phyloP scores from a whole-genome alignment of 2,888 invertebrate species.

The Amblyteles armatorius region DNA sequence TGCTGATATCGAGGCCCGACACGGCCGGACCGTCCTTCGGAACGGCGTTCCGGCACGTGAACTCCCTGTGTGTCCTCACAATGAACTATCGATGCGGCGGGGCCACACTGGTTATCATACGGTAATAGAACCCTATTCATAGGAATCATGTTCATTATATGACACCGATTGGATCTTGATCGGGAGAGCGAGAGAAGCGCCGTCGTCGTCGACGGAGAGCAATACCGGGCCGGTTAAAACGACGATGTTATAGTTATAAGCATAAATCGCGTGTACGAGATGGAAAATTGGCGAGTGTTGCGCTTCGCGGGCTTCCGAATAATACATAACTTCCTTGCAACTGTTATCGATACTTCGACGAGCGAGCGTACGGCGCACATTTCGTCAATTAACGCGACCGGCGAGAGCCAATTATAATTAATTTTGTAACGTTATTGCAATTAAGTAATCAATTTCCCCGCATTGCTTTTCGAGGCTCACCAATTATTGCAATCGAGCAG shows the following conservation, averaged over 20 bases:
- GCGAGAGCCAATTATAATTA: constrained; percentile 24
- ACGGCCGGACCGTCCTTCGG: constrained; percentile 72
- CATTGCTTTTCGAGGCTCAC: not conserved
- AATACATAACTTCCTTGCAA: not conserved
- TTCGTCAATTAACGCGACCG: constrained; percentile 35
- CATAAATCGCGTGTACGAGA: constrained; percentile 7
- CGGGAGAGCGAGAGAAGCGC: not conserved
- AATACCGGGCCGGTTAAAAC: not conserved
- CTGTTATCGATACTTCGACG: constrained; percentile 2
- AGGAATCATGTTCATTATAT: constrained; percentile 68
- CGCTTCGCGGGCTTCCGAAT: not conserved
- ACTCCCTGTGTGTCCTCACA: constrained; percentile 66
- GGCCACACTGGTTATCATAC: constrained; percentile 54
- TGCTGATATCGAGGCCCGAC: constrained; percentile 17
- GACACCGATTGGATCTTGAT: constrained; percentile 66
- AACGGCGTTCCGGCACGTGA: constrained; percentile 64
- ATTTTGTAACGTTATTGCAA: not conserved
- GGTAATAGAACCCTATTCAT: constrained; percentile 64
- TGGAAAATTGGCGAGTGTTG: constrained; percentile 1
- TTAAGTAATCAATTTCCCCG: not conserved
- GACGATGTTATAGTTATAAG: constrained; percentile 11
- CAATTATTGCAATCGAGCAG: not conserved
- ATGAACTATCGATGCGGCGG: constrained; percentile 60
- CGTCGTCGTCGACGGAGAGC: constrained; percentile 15
- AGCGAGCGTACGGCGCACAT: not conserved